A percentile compares a stretch with the other conserved stretches of the same genome.
These are phyloP conservation scores for Gorsachius goisagi DNA, from an alignment of 2,113 vertebrate species.

Conservation along the genomic window DNA sequence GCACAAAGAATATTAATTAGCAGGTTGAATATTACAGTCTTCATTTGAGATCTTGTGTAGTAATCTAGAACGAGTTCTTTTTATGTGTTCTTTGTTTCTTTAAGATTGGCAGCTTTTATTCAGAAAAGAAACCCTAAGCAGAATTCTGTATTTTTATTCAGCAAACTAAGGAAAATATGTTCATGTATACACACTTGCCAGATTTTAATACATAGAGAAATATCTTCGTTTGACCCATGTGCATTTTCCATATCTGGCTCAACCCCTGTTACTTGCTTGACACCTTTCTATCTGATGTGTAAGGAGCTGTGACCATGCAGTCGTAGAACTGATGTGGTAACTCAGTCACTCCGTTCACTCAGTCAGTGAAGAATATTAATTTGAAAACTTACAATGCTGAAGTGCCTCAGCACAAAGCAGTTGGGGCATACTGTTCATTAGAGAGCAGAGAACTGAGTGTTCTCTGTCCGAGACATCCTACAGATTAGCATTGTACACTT, in stretches of 20 bases:
- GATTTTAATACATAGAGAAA: background rate
- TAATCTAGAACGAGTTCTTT: background rate
- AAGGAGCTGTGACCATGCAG: background rate
- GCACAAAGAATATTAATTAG: background rate
- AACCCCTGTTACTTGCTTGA: slow-evolving; percentile 8
- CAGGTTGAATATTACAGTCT: background rate
- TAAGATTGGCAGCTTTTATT: background rate
- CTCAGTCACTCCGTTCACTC: background rate
- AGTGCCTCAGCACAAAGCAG: background rate
- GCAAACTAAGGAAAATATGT: background rate
- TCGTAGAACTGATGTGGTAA: background rate
- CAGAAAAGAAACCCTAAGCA: background rate
- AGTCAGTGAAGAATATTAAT: background rate
- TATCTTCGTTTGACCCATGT: background rate
- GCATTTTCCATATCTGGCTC: slow-evolving; percentile 29
- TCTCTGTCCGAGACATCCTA: background rate
- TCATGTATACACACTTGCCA: background rate
- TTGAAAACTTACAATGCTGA: background rate
- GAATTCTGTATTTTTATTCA: background rate
- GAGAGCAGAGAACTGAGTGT: background rate
- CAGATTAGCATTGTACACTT: background rate
- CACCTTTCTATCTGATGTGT: background rate
- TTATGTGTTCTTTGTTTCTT: background rate
- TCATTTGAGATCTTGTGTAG: background rate
- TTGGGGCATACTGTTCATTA: background rate